These are phyloP conservation scores for Folsomia manolachei DNA, from an alignment of 2,888 invertebrate species.

Conservation along the genomic window DNA sequence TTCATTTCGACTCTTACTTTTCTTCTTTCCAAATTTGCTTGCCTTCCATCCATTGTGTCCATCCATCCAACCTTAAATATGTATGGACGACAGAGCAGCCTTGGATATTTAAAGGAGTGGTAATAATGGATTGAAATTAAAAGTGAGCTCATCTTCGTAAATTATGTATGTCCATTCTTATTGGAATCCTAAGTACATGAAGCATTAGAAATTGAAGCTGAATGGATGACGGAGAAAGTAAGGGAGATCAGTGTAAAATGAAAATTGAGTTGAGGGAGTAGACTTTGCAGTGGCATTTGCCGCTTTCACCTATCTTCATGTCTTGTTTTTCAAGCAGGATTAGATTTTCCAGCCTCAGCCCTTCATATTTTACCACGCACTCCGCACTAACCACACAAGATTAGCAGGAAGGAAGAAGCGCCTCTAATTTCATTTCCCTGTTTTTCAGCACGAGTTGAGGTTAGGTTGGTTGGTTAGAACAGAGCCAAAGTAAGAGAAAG, in stretches of 20 bases:
- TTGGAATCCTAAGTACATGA: background rate
- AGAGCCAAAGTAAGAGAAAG: too few relatives aligned
- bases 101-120: background rate
- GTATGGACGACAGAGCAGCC: background rate
- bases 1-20: constrained; percentile 41
- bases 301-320: background rate
- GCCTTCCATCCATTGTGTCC: constrained; percentile 10
- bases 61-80: background rate
- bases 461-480: background rate
- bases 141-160: background rate
- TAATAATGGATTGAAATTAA: background rate
- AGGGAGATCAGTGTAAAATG: too few relatives aligned
- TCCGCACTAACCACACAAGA: background rate
- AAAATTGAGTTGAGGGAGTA: too few relatives aligned
- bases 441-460: background rate
- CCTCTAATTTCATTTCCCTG: constrained; percentile 13
- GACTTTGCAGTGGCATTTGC: too few relatives aligned
- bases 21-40: constrained; percentile 22
- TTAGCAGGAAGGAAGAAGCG: background rate
- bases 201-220: background rate
- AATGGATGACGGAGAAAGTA: background rate
- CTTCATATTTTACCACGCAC: too few relatives aligned
- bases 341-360: too few relatives aligned
- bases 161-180: background rate
- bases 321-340: too few relatives aligned